Evolutionary conservation across 53 echinoderm and acorn worm genomes (phyloP).

Genomic region (Henricia sp.): DNA sequence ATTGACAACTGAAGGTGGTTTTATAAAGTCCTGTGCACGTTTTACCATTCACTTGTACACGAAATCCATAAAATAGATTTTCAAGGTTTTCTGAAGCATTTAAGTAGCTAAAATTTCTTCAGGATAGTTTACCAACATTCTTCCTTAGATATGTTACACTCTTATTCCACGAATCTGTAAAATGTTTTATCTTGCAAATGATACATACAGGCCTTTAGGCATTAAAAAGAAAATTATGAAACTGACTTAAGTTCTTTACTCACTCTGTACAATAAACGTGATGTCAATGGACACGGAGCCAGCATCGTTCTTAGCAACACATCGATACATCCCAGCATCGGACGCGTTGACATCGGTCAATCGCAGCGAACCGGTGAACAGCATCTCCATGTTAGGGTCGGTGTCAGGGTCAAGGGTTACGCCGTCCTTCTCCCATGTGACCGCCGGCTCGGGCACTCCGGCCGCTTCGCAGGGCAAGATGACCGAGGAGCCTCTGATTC

Average conservation of each 20-base stretch:
- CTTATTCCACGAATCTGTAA: too few species aligned
- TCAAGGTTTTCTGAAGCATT: too few species aligned
- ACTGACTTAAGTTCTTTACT: conserved; percentile 19
- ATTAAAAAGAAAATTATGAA: neutral
- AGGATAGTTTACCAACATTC: too few species aligned
- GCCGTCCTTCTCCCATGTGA: conserved; percentile 94
- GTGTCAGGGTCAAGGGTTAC: conserved; percentile 55
- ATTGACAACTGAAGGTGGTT: too few species aligned
- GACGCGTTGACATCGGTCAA: conserved; percentile 52
- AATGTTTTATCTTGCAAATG: conserved; percentile 1
- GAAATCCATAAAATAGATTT: neutral
- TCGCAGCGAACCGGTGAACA: conserved; percentile 78
- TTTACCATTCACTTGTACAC: too few species aligned
- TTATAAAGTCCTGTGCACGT: too few species aligned
- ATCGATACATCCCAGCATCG: conserved; percentile 74
- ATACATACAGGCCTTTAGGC: neutral
- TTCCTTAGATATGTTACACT: too few species aligned
- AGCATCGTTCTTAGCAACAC: conserved; percentile 82
- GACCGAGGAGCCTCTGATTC: conserved; percentile 65
- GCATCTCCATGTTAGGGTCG: conserved; percentile 60
- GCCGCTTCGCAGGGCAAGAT: conserved; percentile 90
- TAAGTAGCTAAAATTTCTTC: too few species aligned
- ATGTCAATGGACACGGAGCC: conserved; percentile 69
- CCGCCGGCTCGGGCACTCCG: conserved; percentile 77
- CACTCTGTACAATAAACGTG: conserved; percentile 77